Conservation (phyloP, 2,888 invertebrate genomes). For the Homarus gammarus region DNA sequence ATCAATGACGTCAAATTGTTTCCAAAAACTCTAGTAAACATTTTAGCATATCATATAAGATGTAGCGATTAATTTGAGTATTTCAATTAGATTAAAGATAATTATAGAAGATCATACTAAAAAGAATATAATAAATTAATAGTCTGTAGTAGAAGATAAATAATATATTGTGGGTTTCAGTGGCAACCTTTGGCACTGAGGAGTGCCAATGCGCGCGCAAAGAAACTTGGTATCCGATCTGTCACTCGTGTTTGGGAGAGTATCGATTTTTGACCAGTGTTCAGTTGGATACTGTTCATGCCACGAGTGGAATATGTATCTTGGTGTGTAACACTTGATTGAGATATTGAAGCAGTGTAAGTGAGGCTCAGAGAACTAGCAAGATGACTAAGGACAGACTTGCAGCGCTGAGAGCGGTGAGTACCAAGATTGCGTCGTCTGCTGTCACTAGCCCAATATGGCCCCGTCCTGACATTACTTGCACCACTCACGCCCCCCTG, state of each 20-base stretch:
- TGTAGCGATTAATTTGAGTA: too few species aligned
- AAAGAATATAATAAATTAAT: too few species aligned
- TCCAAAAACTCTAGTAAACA: background rate
- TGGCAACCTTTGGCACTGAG: too few species aligned
- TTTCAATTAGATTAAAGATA: too few species aligned
- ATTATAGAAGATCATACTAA: too few species aligned
- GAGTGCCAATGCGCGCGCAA: conserved; percentile 57
- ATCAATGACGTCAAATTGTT: conserved; percentile 21
- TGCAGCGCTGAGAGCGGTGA: conserved; percentile 96
- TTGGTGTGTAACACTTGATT: conserved; percentile 59
- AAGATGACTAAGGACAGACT: conserved; percentile 98
- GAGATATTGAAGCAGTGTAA: conserved; percentile 48
- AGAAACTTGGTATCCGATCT: conserved; percentile 6
- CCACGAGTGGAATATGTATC: conserved; percentile 72
- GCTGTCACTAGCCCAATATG: conserved; percentile 37
- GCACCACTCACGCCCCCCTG: conserved; percentile 1
- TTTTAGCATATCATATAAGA: too few species aligned
- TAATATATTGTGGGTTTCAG: too few species aligned
- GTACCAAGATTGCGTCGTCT: conserved; percentile 78
- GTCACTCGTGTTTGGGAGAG: conserved; percentile 73
- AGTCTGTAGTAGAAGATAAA: too few species aligned
- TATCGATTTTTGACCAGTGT: conserved; percentile 75
- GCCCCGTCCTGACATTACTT: conserved; percentile 12
- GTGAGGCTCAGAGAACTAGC: conserved; percentile 39
- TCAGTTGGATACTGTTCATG: conserved; percentile 63